A percentile compares a stretch with the other conserved stretches of the same genome.
These are phyloP conservation scores for Nothoprocta pentlandii DNA, from an alignment of 2,113 vertebrate genomes.

Conservation along the genomic window DNA sequence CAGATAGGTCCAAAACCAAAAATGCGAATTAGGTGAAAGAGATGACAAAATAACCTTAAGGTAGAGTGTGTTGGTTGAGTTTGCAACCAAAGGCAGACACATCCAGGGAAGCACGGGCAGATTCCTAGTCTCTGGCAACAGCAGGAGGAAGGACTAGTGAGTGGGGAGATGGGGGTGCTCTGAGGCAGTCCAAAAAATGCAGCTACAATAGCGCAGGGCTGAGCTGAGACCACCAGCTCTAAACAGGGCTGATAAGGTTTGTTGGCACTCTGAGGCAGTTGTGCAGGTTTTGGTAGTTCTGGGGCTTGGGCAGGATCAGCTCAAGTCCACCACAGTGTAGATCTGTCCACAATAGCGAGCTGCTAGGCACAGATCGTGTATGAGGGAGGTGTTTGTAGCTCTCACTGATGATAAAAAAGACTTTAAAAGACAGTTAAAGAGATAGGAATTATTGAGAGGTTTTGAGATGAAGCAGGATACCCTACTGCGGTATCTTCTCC, in stretches of 20 bases:
- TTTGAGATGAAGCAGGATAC: background rate
- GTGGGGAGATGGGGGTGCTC: accelerated
- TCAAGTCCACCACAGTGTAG: background rate
- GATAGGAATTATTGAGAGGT: background rate
- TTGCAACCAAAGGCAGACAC: background rate
- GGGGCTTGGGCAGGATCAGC: background rate
- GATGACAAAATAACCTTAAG: background rate
- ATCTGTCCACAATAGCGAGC: background rate
- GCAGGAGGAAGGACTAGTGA: background rate
- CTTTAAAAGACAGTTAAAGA: background rate
- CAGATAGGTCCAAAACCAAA: background rate
- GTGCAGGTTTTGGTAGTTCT: background rate
- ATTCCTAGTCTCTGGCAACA: background rate
- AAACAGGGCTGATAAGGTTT: background rate
- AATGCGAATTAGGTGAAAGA: background rate
- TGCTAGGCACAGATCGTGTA: background rate
- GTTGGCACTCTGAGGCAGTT: accelerated
- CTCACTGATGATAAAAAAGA: background rate
- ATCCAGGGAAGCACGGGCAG: accelerated
- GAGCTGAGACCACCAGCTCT: background rate
- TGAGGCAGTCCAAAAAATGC: background rate
- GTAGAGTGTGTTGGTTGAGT: background rate
- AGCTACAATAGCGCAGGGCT: accelerated
- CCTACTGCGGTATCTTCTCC: background rate
- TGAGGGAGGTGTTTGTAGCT: background rate